Evolutionary conservation across 2,888 invertebrate species (phyloP), one percentile per base, ranked within the genome.

Genomic region (Sesia apiformis): DNA sequence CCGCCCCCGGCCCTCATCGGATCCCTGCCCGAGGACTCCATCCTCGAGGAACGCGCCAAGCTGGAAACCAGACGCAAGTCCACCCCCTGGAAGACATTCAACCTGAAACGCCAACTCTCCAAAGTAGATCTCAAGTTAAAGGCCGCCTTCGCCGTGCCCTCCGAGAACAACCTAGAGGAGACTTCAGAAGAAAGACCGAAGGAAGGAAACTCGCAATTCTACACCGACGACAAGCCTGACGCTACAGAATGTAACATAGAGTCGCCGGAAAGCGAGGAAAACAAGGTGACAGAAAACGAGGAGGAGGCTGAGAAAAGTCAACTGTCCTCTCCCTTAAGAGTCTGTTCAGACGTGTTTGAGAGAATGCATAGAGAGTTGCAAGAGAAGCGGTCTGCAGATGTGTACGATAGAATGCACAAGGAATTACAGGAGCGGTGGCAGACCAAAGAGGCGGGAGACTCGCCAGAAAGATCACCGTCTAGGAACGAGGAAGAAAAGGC

Each of bases 21-120:
- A 55, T 65, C 58, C 58, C 60, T 65, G 55, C 68, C 72, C 58
- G 84, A 62, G 56, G 84, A 71, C 66, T 72, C 70, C 56, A 63
- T 70, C 40, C 59, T 63, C n/a, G 64, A 67, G 50, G 69, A 70
- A 59, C 50, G 50, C 50, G 7, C 8, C 46, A 82, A 78, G 64
- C 83, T 84, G 58, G 91, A 91, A 69, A 67, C 79, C 46, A 81
- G 93, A 59, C 90, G 93, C 64, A 93, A 93, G 67, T 93, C 93
- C 41, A 91, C 92, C 62, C 81, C 91, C 56, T 95, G 95, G 94
- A 95, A 94, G 81, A 92, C 92, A 58, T 95, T 95, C 87, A 94
- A 93, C 78, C 89, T 96, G 58, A 96, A 96, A 81, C 92, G 95
- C 66, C 95, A 95, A 82, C 91, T 96, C 66, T 95, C 94, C 60